Conservation (phyloP, 2,888 invertebrate genomes). For the Pristionchus maxplancki region DNA sequence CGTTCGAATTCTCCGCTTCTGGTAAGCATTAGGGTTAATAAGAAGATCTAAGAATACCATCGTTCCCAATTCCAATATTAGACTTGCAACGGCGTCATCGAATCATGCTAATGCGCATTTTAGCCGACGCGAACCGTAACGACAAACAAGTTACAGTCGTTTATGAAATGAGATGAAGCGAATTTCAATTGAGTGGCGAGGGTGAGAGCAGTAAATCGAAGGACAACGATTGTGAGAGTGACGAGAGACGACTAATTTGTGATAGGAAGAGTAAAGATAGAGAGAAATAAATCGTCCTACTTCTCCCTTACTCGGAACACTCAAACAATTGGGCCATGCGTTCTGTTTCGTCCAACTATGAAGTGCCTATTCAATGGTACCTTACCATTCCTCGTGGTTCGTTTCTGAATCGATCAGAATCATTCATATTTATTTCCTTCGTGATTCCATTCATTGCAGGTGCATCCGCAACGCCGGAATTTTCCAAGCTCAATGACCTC, state of each 20-base stretch:
- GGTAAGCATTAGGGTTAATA: slow-evolving; percentile 46
- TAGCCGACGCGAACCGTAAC: background rate
- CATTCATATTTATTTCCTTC: too few relatives aligned
- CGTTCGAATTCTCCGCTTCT: slow-evolving; percentile 67
- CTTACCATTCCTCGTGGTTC: slow-evolving; percentile 55
- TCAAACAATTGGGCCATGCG: background rate
- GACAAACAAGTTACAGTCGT: slow-evolving; percentile 37
- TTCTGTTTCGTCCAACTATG: slow-evolving; percentile 51
- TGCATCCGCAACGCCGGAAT: slow-evolving; percentile 53
- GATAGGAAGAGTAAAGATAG: slow-evolving; percentile 43
- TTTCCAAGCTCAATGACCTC: slow-evolving; percentile 57
- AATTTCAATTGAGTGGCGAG: background rate
- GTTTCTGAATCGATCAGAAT: background rate
- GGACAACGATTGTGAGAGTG: slow-evolving; percentile 11
- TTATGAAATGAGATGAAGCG: slow-evolving; percentile 10
- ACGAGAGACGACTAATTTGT: slow-evolving; percentile 25
- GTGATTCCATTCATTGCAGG: slow-evolving; percentile 15
- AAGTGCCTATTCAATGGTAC: slow-evolving; percentile 59
- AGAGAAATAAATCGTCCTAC: background rate
- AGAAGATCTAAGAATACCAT: background rate
- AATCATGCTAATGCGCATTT: background rate
- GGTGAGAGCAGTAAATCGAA: background rate
- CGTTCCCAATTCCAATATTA: background rate
- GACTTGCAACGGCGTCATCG: slow-evolving; percentile 7
- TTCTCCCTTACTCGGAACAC: slow-evolving; percentile 23